Percentiles rank a stretch among this genome's conserved stretches.
Evolutionary conservation across 1,140 invertebrate species (phyloP).

Genomic region (Zaprionus nigranus): DNA sequence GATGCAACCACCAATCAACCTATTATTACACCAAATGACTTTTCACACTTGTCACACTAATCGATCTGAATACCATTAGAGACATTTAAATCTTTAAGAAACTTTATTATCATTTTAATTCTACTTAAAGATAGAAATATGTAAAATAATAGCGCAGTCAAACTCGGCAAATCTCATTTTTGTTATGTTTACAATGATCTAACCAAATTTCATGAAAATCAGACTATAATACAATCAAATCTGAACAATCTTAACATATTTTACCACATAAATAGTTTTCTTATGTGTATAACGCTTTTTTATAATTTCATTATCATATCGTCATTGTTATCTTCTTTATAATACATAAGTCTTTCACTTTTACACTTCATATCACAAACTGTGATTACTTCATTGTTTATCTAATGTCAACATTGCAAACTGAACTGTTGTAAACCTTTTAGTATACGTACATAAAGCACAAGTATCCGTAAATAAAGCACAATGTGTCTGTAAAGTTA

Average conservation of each 20-base stretch:
- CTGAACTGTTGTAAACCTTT: not conserved
- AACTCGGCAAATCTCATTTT: no score
- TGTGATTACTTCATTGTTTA: not conserved
- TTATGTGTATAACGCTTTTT: not conserved
- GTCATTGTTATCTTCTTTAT: not conserved
- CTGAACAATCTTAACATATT: not conserved
- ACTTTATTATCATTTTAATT: no score
- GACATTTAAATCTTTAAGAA: no score
- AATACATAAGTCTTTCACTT: not conserved
- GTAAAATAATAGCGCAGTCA: no score
- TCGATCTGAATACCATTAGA: not conserved
- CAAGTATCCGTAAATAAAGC: not conserved
- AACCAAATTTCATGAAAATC: not conserved
- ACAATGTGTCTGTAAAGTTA: not conserved
- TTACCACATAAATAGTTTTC: not conserved
- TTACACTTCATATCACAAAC: not conserved
- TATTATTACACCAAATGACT: not conserved
- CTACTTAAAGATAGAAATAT: no score
- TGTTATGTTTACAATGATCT: no score
- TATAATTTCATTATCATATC: slow-evolving; percentile 19
- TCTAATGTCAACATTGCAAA: not conserved
- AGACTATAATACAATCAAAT: not conserved
- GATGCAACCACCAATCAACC: not conserved
- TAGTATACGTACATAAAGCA: not conserved
- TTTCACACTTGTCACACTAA: not conserved